Conservation (phyloP, 2,888 invertebrate genomes). For the Yponomeuta plumbellus region DNA sequence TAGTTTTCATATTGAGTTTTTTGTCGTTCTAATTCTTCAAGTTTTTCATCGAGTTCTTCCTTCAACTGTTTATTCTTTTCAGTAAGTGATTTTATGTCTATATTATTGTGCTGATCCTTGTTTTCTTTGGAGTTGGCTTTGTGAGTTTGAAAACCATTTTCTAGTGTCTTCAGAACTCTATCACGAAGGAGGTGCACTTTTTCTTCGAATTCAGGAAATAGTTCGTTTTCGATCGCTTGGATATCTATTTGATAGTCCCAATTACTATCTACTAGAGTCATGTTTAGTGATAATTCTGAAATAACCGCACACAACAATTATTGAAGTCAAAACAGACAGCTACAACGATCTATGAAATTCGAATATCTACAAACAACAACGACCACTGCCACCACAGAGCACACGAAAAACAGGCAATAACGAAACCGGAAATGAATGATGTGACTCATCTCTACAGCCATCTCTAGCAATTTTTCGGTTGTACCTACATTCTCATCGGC, state of each 20-base stretch:
- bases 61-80: conserved; percentile 51
- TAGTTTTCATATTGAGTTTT: conserved; percentile 49
- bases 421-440: no score
- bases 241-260: conserved; percentile 16
- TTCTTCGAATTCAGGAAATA: conserved; percentile 35
- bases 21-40: conserved; percentile 40
- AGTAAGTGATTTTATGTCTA: conserved; percentile 42
- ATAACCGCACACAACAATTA: neutral
- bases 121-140: conserved; percentile 31
- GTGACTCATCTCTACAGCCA: no score
- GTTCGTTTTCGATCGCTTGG: conserved; percentile 29
- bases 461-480: no score
- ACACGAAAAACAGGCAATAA: no score
- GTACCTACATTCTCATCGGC: no score
- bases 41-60: conserved; percentile 45
- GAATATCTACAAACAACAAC: neutral
- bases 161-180: conserved; percentile 32
- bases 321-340: neutral
- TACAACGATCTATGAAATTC: neutral
- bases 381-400: no score
- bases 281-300: conserved; percentile 4
- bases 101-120: conserved; percentile 38
- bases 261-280: conserved; percentile 17
- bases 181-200: conserved; percentile 33
- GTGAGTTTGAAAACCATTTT: conserved; percentile 39